Evolutionary conservation across 2,113 vertebrate genomes (phyloP), one percentile per base, ranked within the genome.

Genomic region (Dendropsophus ebraccatus): DNA sequence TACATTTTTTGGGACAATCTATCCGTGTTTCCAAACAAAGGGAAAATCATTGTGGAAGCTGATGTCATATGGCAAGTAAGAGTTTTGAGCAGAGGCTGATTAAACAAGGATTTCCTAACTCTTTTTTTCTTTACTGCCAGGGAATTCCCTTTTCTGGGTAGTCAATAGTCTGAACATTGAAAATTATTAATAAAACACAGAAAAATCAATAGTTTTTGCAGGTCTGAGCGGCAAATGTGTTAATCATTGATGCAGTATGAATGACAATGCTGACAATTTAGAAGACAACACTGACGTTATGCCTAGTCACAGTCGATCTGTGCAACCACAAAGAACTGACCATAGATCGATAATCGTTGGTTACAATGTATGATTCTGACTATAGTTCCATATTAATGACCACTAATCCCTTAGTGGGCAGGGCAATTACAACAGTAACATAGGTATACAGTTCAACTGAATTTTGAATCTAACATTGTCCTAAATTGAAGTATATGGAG

Each of bases 141-240:
- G 65, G 32, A 37, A 35, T 35, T 35, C 65, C 28, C 28, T 69
- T 35, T 35, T 69, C 25, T 35, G 3, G 62, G 12, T 65, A 14
- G 28, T 65, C 10, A 30, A 30, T 65, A 30, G 62, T 65, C 62
- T 32, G 65, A 17, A 69, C 65, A 19, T 69, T 69, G 65, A 69
- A 69, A n/a, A n/a, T 13, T 5, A 2, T n/a, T 45, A n/a, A 73
- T 73, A n/a, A n/a, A 45, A 41, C 70, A 73, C 70, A 41, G 23
- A 73, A 19, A 73, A 45, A 73, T 73, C 70, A n/a, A 73, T 73
- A 41, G 45, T 11, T 45, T 32, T 14, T 73, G 65, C 65, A 35
- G 65, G 30, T 69, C 17, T 19, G 16, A n/a, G 37, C 45, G 70
- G 45, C 69, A 72, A 13, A n/a, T 7, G 12, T 12, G 70, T n/a